A percentile compares a stretch with the other conserved stretches of the same genome.
Evolutionary conservation across 2,888 invertebrate genomes (phyloP).

Genomic region (Tenthredo scrophulariae): DNA sequence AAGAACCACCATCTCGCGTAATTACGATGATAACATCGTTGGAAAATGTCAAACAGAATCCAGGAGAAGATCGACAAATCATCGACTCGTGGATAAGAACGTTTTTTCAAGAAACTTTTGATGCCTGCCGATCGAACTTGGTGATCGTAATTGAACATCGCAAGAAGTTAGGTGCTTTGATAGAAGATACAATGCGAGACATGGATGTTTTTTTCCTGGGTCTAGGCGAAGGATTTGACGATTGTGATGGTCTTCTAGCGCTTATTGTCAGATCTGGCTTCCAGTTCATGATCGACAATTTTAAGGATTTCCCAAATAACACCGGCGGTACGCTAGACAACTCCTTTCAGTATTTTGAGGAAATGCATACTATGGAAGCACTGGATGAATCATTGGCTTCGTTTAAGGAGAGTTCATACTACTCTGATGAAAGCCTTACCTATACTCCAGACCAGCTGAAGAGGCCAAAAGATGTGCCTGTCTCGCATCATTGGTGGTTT

Average conservation of each 20-base stretch:
- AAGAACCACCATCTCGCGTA: no score
- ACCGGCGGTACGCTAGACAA: background rate
- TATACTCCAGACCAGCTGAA: background rate
- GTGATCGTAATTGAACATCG: no score
- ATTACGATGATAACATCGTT: no score
- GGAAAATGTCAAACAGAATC: no score
- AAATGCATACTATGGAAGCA: background rate
- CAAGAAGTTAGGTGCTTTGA: no score
- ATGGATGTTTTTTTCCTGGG: no score
- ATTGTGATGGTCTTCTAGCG: background rate
- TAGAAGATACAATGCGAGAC: no score
- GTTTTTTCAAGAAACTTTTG: no score
- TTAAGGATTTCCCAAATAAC: background rate
- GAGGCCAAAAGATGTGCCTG: background rate
- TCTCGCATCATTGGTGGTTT: constrained; percentile 1
- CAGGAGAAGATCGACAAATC: no score
- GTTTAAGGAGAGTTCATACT: background rate
- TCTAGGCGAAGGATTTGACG: no score
- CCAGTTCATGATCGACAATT: background rate
- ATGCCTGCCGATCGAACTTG: no score
- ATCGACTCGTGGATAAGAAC: no score
- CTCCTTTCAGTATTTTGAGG: background rate
- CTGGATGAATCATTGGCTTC: background rate
- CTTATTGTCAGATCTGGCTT: background rate
- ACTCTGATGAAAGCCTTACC: background rate